Percentiles rank a stretch among this genome's conserved stretches.
phyloP scores from a whole-genome alignment of 2,113 vertebrate genomes.

The Morone chrysops region DNA sequence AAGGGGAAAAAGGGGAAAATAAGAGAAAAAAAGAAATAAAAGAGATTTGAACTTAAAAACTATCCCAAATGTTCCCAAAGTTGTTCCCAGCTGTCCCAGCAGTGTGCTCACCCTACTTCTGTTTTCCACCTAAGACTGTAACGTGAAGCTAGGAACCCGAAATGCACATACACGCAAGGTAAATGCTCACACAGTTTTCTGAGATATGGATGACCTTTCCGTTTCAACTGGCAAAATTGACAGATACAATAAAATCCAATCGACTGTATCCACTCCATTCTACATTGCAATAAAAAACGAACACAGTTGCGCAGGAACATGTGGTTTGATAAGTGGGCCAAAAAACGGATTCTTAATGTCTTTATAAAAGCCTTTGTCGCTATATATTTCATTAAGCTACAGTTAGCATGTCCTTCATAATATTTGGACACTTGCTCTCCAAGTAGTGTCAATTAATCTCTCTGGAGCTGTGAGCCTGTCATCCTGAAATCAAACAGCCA shows the following conservation, averaged over 20 bases:
- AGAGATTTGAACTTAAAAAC: neutral
- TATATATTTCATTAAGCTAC: constrained; percentile 63
- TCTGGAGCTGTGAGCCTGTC: constrained; percentile 37
- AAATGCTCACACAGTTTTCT: neutral
- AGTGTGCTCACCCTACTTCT: neutral
- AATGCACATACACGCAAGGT: neutral
- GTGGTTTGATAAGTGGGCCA: constrained; percentile 1
- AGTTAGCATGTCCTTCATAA: constrained; percentile 67
- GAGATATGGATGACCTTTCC: constrained; percentile 12
- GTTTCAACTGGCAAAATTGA: constrained; percentile 10
- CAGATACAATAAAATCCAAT: constrained; percentile 4
- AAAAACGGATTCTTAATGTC: constrained; percentile 39
- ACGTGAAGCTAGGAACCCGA: neutral
- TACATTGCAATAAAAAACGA: constrained; percentile 8
- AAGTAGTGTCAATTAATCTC: constrained; percentile 67
- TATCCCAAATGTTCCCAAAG: neutral
- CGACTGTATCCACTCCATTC: neutral
- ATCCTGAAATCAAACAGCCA: constrained; percentile 55
- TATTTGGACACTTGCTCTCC: constrained; percentile 76
- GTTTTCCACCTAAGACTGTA: constrained; percentile 17
- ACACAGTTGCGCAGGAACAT: neutral
- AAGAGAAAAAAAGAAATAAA: neutral
- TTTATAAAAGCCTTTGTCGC: constrained; percentile 23
- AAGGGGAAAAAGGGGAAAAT: neutral
- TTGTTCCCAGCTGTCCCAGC: neutral